Evolutionary conservation across 92 coral and sea anemone species (phyloP).

Genomic region (Pocillopora grandis): DNA sequence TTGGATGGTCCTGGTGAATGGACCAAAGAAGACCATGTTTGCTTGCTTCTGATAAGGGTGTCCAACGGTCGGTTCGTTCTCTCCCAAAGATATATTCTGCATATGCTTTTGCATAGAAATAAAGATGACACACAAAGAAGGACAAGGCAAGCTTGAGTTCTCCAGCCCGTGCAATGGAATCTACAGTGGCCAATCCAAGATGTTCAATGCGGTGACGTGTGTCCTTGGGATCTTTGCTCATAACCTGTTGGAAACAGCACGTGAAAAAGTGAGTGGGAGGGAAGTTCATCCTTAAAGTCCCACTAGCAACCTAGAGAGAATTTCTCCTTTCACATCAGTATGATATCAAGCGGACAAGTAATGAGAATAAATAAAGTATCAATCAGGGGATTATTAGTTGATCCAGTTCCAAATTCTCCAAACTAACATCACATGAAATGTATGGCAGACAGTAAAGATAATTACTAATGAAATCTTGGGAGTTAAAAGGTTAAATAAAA

Average conservation of each 20-base stretch:
- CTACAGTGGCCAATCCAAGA: constrained; percentile 56
- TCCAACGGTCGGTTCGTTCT: constrained; percentile 75
- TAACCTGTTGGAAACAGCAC: not conserved
- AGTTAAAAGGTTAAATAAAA: no score
- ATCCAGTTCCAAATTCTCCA: no score
- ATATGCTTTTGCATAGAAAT: constrained; percentile 52
- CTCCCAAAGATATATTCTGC: constrained; percentile 52
- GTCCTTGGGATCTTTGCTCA: constrained; percentile 4
- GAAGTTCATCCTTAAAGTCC: no score
- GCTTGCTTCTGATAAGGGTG: constrained; percentile 64
- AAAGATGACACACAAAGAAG: constrained; percentile 69
- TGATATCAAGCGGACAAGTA: no score
- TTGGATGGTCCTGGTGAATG: constrained; percentile 61
- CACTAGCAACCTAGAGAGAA: no score
- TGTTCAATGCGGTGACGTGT: constrained; percentile 67
- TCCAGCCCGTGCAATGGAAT: constrained; percentile 40
- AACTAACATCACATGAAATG: no score
- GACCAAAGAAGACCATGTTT: constrained; percentile 63
- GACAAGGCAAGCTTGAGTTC: constrained; percentile 65
- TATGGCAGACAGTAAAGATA: no score
- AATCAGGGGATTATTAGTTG: no score
- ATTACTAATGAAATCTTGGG: no score
- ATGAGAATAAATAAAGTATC: no score
- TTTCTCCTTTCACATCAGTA: no score
- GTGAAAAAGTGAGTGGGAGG: no score